Evolutionary conservation across 2,113 vertebrate genomes (phyloP), one percentile per base, ranked within the genome.

Genomic region (Pimephales promelas): DNA sequence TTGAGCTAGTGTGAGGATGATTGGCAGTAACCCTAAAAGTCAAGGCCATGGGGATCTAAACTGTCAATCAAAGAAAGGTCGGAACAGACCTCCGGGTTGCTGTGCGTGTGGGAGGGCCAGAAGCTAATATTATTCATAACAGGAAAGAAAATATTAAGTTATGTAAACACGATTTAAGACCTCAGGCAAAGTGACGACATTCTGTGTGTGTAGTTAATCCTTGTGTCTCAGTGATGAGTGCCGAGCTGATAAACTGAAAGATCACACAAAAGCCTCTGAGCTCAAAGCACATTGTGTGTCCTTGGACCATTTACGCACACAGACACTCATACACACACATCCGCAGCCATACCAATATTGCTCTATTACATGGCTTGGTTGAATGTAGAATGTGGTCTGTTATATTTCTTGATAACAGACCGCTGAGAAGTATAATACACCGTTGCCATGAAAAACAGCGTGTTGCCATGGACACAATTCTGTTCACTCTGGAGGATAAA

Each of bases 31-130:
- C 54, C 20, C 16, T 54, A 62, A 64, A 26, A 75, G 76, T 76
- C 45, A 85, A 62, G 40, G 70, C 74, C 18, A 76, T 11, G 45
- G 71, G 31, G 49, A 45, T 73, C 61, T 49, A 18, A 43, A 34
- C 71, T 79, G 64, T 76, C 78, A 54, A 84, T 68, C 56, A 84
- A 77, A 56, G 61, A 80, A 84, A 88, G 87, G 73, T 82, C 82
- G 64, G 72, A 78, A 68, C 64, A 84, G 54, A 81, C 85, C 79
- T 62, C 22, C 64, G 74, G 85, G 47, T 22, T 61, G 2, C 68
- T 36, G 34, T 34, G 28, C 16, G 59, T 3, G 45, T 47, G 43
- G 14, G 84, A 54, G 10, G 2, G 40, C 22, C 43, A 28, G 68
- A 40, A 52, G 59, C 34, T 45, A 79, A 47, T 49, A 47, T 79